Conservation (phyloP, 2,888 invertebrate genomes). For the Electrophaes corylata region DNA sequence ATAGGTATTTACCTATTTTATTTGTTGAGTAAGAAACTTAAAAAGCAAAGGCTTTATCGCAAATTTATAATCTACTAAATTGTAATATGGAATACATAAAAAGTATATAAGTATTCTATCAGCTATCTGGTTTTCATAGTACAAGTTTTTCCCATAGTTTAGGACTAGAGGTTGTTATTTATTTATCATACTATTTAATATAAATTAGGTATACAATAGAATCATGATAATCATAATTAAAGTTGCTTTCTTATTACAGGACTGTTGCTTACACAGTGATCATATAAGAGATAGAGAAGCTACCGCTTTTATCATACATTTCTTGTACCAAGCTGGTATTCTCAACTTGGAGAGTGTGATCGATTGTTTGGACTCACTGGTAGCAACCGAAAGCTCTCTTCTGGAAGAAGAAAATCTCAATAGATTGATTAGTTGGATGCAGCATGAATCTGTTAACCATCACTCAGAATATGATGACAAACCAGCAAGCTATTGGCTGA, state of each 20-base stretch:
- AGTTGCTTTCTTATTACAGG: background rate
- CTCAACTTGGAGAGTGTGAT: background rate
- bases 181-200: too few species aligned
- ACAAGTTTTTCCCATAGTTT: too few species aligned
- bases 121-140: too few species aligned
- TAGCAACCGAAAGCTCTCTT: background rate
- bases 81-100: too few species aligned
- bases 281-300: background rate
- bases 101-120: too few species aligned
- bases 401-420: background rate
- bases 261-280: background rate
- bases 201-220: too few species aligned
- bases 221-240: background rate
- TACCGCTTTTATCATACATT: background rate
- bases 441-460: background rate
- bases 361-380: background rate
- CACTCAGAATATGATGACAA: background rate
- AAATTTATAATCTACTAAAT: too few species aligned
- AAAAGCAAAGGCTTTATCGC: too few species aligned
- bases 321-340: background rate
- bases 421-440: constrained; percentile 1
- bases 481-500: background rate
- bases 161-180: too few species aligned
- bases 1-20: background rate
- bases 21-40: too few species aligned